Evolutionary conservation across 30 jellyfish, hydroid and myxozoan species (phyloP), one percentile per base, ranked within the genome.

Genomic region (Aurelia aurita complex sp. Pacific): DNA sequence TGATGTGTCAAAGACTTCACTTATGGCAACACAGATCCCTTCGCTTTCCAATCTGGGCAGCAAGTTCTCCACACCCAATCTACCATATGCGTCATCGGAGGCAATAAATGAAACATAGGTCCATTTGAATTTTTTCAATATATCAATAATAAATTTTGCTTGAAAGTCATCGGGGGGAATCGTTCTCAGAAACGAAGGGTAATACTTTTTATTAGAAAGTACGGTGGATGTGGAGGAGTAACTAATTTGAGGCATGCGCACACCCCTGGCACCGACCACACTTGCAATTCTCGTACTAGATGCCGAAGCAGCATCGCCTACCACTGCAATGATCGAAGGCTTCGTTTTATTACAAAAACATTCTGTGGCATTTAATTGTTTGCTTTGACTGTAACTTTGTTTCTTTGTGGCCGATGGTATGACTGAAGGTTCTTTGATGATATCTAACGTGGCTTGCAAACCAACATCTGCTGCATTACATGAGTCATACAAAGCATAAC

Each of bases 231-330:
- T 95, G 1, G 98, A 92, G 33, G 99, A 95, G 74, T 95, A 95
- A 70, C 99, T 95, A 2, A 95, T 89, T 73, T 95, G 99, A 9
- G 97, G 89, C 80, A 92, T 86, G 34, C 35, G 46, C 33, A 96
- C 76, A 15, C 80, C 81, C 67, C 77, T 35, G 10, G 99, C 97
- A 35, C 98, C 88, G 40, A 90, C 74, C 23, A 95, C 89, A 10
- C 97, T 88, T n/a, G 97, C 97, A 29, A 95, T 91, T 8, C 89
- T 86, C 33, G 96, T 89, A 32, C 98, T 74, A 29, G 97, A 85
- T 3, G 94, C 90, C 5, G 99, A 95, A 17, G 98, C 84, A 8
- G 99, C 99, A 66, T 95, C 99, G 4, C 99, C 99, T 19, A 95
- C 95, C 46, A 95, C 89, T 1, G 93, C 96, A 29, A 95, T 52